Conservation (phyloP, 1,140 invertebrate genomes). For the Maconellicoccus hirsutus region DNA sequence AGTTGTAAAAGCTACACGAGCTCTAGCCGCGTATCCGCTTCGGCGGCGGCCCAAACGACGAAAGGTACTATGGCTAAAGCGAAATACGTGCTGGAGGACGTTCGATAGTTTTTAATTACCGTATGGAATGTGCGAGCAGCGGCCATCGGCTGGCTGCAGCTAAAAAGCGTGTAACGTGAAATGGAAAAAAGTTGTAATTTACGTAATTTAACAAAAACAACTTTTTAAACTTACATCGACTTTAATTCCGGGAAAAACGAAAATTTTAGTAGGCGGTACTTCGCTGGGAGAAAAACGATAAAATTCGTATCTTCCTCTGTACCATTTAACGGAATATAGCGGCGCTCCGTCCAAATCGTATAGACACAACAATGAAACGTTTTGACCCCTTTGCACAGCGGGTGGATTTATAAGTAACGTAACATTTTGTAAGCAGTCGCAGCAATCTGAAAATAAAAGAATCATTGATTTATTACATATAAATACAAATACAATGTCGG, state of each 20-base stretch:
- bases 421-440: constrained; percentile 16
- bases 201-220: constrained; percentile 17
- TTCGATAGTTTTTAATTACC: too few species aligned
- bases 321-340: constrained; percentile 76
- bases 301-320: constrained; percentile 64
- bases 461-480: background rate
- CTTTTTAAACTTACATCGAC: constrained; percentile 55
- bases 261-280: constrained; percentile 50
- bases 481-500: too few species aligned
- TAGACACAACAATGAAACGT: constrained; percentile 58
- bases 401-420: constrained; percentile 38
- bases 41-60: too few species aligned
- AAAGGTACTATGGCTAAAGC: too few species aligned
- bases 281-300: constrained; percentile 60
- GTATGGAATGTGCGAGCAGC: too few species aligned
- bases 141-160: too few species aligned
- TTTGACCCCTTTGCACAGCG: constrained; percentile 55
- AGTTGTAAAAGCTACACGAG: too few species aligned
- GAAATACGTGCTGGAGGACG: too few species aligned
- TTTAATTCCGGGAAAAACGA: constrained; percentile 49
- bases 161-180: too few species aligned
- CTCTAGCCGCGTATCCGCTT: too few species aligned
- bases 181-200: background rate
- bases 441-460: constrained; percentile 19
- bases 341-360: constrained; percentile 63